Conservation (phyloP, 2,113 vertebrate species). For the Bucco capensis region DNA sequence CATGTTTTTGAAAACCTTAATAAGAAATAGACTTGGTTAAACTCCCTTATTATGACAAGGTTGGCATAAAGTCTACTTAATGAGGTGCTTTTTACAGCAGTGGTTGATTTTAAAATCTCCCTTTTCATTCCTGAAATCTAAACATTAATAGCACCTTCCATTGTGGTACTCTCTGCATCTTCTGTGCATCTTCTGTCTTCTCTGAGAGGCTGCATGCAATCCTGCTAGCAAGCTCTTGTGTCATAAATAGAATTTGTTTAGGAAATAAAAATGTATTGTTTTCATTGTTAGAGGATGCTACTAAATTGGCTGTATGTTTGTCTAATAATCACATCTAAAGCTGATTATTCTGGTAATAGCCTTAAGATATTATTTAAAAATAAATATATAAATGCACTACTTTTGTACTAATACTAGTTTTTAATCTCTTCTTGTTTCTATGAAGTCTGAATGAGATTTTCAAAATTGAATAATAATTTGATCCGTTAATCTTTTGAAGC, state of each 20-base stretch:
- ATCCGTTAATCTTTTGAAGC: slow-evolving; percentile 97
- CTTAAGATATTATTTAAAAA: slow-evolving; percentile 83
- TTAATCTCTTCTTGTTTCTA: slow-evolving; percentile 94
- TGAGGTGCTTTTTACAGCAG: slow-evolving; percentile 49
- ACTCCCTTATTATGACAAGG: slow-evolving; percentile 20
- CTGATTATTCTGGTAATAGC: slow-evolving; percentile 84
- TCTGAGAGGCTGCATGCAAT: slow-evolving; percentile 37
- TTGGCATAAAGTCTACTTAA: slow-evolving; percentile 50
- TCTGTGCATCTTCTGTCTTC: background rate
- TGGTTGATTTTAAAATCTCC: slow-evolving; percentile 55
- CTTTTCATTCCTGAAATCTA: slow-evolving; percentile 61
- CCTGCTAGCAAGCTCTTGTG: slow-evolving; percentile 42
- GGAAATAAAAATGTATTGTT: slow-evolving; percentile 76
- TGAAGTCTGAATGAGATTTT: slow-evolving; percentile 97
- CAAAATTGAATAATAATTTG: slow-evolving; percentile 99
- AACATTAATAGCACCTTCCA: slow-evolving; percentile 55
- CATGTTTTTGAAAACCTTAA: slow-evolving; percentile 26
- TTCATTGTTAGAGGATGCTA: slow-evolving; percentile 75
- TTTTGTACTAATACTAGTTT: slow-evolving; percentile 88
- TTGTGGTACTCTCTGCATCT: slow-evolving; percentile 6
- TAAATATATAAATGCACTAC: slow-evolving; percentile 84
- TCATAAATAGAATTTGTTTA: slow-evolving; percentile 69
- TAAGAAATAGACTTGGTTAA: slow-evolving; percentile 40
- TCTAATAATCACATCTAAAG: slow-evolving; percentile 89
- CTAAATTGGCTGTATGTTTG: slow-evolving; percentile 80